Percentiles rank a stretch among this genome's conserved stretches.
Conservation (phyloP, 2,888 invertebrate genomes). For the Spodoptera exigua region DNA sequence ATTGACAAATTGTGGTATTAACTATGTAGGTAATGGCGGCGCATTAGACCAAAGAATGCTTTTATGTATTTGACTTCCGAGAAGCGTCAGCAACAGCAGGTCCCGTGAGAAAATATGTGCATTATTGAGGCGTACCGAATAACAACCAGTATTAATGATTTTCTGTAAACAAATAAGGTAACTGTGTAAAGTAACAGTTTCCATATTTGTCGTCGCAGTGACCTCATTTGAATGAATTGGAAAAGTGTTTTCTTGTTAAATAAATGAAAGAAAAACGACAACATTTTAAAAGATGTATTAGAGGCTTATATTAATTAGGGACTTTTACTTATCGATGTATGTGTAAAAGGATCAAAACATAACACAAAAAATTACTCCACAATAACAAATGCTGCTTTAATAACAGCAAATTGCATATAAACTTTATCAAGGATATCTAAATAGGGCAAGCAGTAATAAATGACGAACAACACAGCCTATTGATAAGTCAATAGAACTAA, state of each 20-base stretch:
- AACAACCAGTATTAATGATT: slow-evolving; percentile 35
- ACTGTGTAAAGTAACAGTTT: slow-evolving; percentile 1
- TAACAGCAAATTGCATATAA: slow-evolving; percentile 8
- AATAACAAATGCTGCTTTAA: neutral
- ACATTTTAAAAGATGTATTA: neutral
- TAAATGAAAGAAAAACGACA: neutral
- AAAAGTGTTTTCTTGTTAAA: slow-evolving; percentile 22
- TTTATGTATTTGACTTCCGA: slow-evolving; percentile 62
- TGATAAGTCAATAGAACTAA: slow-evolving; percentile 20
- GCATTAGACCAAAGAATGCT: slow-evolving; percentile 57
- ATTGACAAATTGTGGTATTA: slow-evolving; percentile 50
- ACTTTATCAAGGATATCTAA: slow-evolving; percentile 14
- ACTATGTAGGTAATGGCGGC: slow-evolving; percentile 41
- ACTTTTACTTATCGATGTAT: no score
- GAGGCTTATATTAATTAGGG: slow-evolving; percentile 1
- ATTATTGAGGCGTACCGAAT: slow-evolving; percentile 54
- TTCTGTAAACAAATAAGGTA: slow-evolving; percentile 37
- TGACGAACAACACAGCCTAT: neutral
- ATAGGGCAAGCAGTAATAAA: slow-evolving; percentile 24
- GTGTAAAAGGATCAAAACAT: neutral
- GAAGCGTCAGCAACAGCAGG: slow-evolving; percentile 62
- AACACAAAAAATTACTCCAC: neutral
- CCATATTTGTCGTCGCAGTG: slow-evolving; percentile 24
- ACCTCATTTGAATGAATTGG: slow-evolving; percentile 12
- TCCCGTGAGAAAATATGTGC: slow-evolving; percentile 65